These are phyloP conservation scores for Zosterops japonicus DNA, from an alignment of 2,113 vertebrate species.

Conservation along the genomic window DNA sequence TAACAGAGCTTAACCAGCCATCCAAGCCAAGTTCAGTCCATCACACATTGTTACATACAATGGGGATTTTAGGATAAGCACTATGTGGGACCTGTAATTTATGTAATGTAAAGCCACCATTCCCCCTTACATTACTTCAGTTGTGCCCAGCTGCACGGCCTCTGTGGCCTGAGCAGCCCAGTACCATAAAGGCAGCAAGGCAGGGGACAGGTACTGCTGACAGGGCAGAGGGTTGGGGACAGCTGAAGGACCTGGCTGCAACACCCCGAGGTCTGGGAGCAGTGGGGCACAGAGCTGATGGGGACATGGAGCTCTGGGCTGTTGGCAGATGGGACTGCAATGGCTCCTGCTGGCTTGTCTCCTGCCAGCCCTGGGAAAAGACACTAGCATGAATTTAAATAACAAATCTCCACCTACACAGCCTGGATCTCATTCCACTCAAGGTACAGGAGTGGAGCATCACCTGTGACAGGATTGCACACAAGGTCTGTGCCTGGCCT, in stretches of 20 bases:
- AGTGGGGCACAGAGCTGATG: rapidly evolving
- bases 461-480: not conserved
- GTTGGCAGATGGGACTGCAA: not conserved
- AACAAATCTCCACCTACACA: not conserved
- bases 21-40: not conserved
- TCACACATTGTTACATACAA: not conserved
- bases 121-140: not conserved
- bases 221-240: not conserved
- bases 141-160: not conserved
- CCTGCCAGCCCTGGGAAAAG: not conserved
- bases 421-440: not conserved
- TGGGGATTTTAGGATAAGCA: not conserved
- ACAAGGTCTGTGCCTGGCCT: not conserved
- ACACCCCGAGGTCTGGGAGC: rapidly evolving
- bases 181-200: not conserved
- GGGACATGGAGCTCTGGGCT: not conserved
- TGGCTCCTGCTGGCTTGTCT: not conserved
- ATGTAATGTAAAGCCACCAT: not conserved
- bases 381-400: not conserved
- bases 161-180: not conserved
- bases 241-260: not conserved
- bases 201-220: rapidly evolving
- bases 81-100: rapidly evolving
- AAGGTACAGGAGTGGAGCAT: not conserved
- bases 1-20: not conserved